phyloP scores from a whole-genome alignment of 92 coral and sea anemone genomes.

The Chrysogorgia sp. region DNA sequence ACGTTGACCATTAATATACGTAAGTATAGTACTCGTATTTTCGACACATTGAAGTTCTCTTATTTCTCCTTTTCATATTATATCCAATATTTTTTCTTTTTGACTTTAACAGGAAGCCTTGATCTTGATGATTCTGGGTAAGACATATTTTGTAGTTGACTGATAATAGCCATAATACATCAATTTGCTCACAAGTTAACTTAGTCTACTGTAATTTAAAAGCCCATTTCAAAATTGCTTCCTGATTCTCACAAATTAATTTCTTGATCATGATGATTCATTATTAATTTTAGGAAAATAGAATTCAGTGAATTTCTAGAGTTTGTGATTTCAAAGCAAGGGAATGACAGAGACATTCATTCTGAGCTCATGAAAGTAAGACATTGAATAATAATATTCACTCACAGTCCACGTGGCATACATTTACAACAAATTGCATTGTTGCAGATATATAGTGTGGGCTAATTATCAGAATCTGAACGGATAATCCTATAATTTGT shows the following conservation, averaged over 20 bases:
- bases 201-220: background rate
- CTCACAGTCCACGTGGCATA: background rate
- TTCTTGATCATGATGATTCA: background rate
- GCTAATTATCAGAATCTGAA: no score
- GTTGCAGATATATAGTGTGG: no score
- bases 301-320: slow-evolving; percentile 97
- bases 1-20: no score
- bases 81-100: background rate
- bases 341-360: slow-evolving; percentile 93
- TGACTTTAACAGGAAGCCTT: slow-evolving; percentile 9
- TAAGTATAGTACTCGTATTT: no score
- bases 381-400: background rate
- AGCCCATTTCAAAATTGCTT: no score
- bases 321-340: slow-evolving; percentile 85
- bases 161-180: background rate
- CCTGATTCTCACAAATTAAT: background rate
- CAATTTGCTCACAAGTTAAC: background rate
- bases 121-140: slow-evolving; percentile 35
- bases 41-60: background rate
- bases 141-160: background rate
- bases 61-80: slow-evolving; percentile 14
- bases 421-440: no score
- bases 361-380: slow-evolving; percentile 87
- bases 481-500: background rate
- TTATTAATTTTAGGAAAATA: slow-evolving; percentile 56